Base-by-base conservation (phyloP, 2,113 vertebrate genomes). In the Hippocampus abdominalis region DNA sequence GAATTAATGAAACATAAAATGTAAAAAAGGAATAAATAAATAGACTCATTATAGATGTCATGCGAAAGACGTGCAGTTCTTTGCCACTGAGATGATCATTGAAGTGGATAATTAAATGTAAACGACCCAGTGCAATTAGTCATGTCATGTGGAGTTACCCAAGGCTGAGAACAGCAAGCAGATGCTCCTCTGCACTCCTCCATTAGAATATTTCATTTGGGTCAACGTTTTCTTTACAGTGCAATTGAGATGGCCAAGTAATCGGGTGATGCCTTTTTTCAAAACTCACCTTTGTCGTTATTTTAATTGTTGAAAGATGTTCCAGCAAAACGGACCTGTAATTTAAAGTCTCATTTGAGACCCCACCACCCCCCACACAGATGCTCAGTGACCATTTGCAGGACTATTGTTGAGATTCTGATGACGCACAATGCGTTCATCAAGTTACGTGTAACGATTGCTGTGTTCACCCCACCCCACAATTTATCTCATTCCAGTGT, bases 21-120 rank as follows among this genome's bases (percentile, higher is more conserved):
- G 21, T 27, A 10, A 46, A 13, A 49, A 5, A 36, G 32, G 32
- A 36, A 36, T 36, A 44, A 39, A 12, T 16, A 44, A 42, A 13
- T 7, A 11, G 36, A 53, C 7, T 73, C 67, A 64, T 69, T 69
- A 46, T 62, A 68, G 36, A 81, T 74, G 71, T 48, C 42, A 74
- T 71, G 25, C 64, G 69, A 72, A 77, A 69, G 23, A 75, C 61
- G 64, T 70, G 66, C 69, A 71, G 63, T 73, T 48, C 64, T 85
- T 84, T 82, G 75, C 84, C 74, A 76, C 49, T 72, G 82, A 81
- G 80, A 78, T 77, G 77, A 79, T 83, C 85, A 84, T 71, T 87
- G 86, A 76, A 84, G 87, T 89, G 86, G 84, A 90, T 90, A 91
- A 93, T 93, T 90, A 93, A 93, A 93, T 90, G 88, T 92, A 90